A percentile compares a stretch with the other conserved stretches of the same genome.
These are phyloP conservation scores for Rotaria sp. DNA, from an alignment of 2,888 invertebrate genomes.

Conservation along the genomic window DNA sequence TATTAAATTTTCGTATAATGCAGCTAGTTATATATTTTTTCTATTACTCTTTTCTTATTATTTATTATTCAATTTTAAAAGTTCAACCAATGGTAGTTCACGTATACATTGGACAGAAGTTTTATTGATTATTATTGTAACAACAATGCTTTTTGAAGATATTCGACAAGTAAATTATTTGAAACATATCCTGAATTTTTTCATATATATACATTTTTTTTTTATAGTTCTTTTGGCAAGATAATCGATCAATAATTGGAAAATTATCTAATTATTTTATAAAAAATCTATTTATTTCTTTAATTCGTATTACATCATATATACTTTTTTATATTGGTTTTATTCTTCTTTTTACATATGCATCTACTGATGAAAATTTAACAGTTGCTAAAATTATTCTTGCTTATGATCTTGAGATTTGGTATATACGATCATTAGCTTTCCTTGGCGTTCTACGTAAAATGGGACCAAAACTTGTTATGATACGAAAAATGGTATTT, in stretches of 20 bases:
- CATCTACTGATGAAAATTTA: slow-evolving; percentile 34
- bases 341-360: slow-evolving; percentile 46
- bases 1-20: neutral
- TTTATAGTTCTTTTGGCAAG: neutral
- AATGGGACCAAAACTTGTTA: slow-evolving; percentile 55
- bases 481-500: no score
- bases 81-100: slow-evolving; percentile 42
- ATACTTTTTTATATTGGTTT: slow-evolving; percentile 48
- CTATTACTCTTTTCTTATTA: slow-evolving; percentile 50
- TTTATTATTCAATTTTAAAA: slow-evolving; percentile 48
- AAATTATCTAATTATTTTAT: neutral
- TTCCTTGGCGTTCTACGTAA: slow-evolving; percentile 51
- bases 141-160: slow-evolving; percentile 51
- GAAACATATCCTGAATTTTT: no score
- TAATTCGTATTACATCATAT: slow-evolving; percentile 41
- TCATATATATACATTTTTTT: no score
- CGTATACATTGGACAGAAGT: slow-evolving; percentile 41
- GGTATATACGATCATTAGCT: slow-evolving; percentile 52
- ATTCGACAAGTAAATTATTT: slow-evolving; percentile 48
- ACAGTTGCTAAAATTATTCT: neutral
- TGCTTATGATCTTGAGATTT: slow-evolving; percentile 49
- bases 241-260: neutral
- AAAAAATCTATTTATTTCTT: neutral
- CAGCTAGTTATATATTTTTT: slow-evolving; percentile 47
- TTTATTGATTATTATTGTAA: slow-evolving; percentile 46